Conservation (phyloP, 1,140 invertebrate species). For the Sogatella furcifera region DNA sequence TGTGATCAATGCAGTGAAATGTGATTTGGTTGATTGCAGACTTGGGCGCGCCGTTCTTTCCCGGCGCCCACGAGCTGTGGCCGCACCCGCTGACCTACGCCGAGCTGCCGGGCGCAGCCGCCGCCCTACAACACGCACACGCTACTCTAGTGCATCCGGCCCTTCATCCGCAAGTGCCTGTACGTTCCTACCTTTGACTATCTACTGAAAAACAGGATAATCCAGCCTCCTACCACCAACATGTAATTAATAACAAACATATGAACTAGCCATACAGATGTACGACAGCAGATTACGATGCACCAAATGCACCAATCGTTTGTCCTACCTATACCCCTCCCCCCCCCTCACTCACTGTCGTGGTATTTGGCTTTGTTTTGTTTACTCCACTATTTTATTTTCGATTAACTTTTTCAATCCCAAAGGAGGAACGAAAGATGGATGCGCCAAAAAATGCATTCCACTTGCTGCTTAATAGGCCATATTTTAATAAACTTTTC, state of each 20-base stretch:
- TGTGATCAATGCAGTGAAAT: no score
- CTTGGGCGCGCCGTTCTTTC: constrained; percentile 88
- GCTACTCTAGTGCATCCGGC: constrained; percentile 86
- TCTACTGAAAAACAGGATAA: constrained; percentile 58
- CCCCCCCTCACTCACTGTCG: neutral
- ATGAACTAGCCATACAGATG: neutral
- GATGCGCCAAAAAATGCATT: no score
- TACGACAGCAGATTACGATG: no score
- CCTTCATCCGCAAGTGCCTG: constrained; percentile 91
- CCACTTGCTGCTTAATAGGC: no score
- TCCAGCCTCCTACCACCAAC: constrained; percentile 24
- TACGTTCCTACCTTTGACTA: constrained; percentile 94
- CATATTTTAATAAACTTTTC: no score
- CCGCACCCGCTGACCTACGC: constrained; percentile 82
- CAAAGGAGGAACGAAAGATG: no score
- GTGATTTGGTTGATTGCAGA: constrained; percentile 46
- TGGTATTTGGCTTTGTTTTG: no score
- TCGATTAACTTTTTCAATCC: no score
- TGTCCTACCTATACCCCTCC: neutral
- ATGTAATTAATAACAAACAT: constrained; percentile 21
- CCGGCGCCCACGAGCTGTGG: constrained; percentile 84
- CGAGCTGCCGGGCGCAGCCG: constrained; percentile 65
- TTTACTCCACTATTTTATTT: no score
- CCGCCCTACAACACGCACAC: constrained; percentile 76
- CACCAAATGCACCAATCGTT: no score